Percentiles rank a stretch among this genome's conserved stretches.
Evolutionary conservation across 2,113 vertebrate genomes (phyloP).

Genomic region (Aix galericulata): DNA sequence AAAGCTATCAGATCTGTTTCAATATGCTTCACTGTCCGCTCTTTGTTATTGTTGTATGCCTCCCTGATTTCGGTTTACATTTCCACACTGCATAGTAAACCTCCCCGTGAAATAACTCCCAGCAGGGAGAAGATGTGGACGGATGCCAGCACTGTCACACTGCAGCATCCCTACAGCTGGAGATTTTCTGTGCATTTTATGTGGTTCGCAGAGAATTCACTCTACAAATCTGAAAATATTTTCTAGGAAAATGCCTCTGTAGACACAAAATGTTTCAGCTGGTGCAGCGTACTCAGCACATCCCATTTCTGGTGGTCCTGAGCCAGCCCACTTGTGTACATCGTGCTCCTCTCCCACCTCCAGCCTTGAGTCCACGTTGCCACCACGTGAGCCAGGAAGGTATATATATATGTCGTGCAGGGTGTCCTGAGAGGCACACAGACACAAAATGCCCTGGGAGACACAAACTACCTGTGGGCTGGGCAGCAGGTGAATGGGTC

Average conservation of each 20-base stretch:
- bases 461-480: background rate
- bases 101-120: background rate
- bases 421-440: background rate
- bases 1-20: background rate
- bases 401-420: background rate
- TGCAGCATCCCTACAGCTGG: background rate
- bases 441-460: accelerated
- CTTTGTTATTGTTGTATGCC: background rate
- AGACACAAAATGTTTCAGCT: background rate
- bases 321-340: background rate
- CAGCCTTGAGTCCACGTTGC: background rate
- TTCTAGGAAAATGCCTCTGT: background rate
- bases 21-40: background rate
- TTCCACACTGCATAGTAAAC: background rate
- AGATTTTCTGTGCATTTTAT: background rate
- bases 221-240: background rate
- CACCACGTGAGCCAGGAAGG: background rate
- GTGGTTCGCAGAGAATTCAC: background rate
- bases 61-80: background rate
- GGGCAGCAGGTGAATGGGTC: background rate
- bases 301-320: background rate
- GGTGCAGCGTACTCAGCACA: accelerated
- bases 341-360: background rate
- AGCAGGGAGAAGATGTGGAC: background rate
- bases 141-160: background rate